Percentiles rank a stretch among this genome's conserved stretches.
phyloP scores from a whole-genome alignment of 2,888 invertebrate species.

The Ennomos fuscantarius region DNA sequence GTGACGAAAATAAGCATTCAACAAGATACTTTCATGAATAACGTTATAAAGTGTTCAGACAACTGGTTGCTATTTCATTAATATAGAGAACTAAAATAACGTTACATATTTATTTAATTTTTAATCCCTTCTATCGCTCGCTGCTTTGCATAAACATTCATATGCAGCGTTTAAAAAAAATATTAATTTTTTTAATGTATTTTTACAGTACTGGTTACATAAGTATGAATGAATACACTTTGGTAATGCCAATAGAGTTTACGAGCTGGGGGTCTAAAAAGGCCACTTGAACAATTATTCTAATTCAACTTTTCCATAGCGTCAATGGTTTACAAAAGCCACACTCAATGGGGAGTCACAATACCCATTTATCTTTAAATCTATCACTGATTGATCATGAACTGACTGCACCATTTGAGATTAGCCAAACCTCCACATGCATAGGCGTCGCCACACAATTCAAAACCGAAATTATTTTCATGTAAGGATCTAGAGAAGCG shows the following conservation, averaged over 20 bases:
- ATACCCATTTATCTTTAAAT: too few species aligned
- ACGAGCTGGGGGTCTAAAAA: slow-evolving; percentile 9
- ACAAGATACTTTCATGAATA: slow-evolving; percentile 12
- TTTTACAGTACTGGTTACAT: slow-evolving; percentile 12
- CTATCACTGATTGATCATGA: too few species aligned
- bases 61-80: neutral
- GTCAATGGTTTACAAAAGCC: too few species aligned
- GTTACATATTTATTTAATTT: neutral
- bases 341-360: too few species aligned
- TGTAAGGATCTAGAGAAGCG: too few species aligned
- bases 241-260: slow-evolving; percentile 19
- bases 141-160: neutral
- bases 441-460: too few species aligned
- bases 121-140: neutral
- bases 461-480: too few species aligned
- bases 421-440: too few species aligned
- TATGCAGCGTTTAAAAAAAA: too few species aligned
- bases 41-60: neutral
- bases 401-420: too few species aligned
- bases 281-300: neutral
- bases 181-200: neutral
- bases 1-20: slow-evolving; percentile 2
- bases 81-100: neutral
- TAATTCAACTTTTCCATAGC: too few species aligned
- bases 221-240: slow-evolving; percentile 16